phyloP scores from a whole-genome alignment of 2,113 vertebrate species.

The Tragelaphus strepsiceros region DNA sequence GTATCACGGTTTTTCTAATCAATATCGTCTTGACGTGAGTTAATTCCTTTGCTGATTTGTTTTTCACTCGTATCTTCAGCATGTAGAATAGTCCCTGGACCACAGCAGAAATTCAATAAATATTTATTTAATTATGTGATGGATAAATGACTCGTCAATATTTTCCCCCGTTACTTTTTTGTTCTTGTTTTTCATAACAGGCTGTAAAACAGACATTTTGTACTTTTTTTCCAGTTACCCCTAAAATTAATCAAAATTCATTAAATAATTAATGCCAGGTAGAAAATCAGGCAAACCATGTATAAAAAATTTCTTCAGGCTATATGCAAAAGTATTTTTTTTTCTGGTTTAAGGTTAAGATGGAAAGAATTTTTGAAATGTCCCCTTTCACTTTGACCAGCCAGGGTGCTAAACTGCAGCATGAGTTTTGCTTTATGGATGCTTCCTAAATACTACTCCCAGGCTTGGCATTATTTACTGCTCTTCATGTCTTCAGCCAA shows the following conservation, averaged over 20 bases:
- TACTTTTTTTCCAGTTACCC: background rate
- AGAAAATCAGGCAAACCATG: background rate
- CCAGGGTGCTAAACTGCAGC: slow-evolving; percentile 72
- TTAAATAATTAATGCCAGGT: background rate
- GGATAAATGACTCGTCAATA: background rate
- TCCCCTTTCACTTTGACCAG: slow-evolving; percentile 59
- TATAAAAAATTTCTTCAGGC: background rate
- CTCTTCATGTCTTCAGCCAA: slow-evolving; percentile 59
- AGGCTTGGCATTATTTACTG: slow-evolving; percentile 61
- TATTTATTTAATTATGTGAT: background rate
- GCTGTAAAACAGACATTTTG: background rate
- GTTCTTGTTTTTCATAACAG: background rate
- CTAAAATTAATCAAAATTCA: background rate
- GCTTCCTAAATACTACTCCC: slow-evolving; percentile 67
- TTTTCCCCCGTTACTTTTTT: background rate
- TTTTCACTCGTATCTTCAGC: background rate
- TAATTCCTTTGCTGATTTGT: slow-evolving; percentile 37
- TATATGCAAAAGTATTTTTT: background rate
- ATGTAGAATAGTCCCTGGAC: background rate
- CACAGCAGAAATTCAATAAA: background rate
- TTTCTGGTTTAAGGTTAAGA: slow-evolving; percentile 39
- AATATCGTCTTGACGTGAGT: background rate
- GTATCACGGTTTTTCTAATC: background rate
- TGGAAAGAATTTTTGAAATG: slow-evolving; percentile 53
- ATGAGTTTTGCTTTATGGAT: slow-evolving; percentile 72